Evolutionary conservation across 2,797 vertebrate genomes (phyloP).

Genomic region (Gobio occitaniae): DNA sequence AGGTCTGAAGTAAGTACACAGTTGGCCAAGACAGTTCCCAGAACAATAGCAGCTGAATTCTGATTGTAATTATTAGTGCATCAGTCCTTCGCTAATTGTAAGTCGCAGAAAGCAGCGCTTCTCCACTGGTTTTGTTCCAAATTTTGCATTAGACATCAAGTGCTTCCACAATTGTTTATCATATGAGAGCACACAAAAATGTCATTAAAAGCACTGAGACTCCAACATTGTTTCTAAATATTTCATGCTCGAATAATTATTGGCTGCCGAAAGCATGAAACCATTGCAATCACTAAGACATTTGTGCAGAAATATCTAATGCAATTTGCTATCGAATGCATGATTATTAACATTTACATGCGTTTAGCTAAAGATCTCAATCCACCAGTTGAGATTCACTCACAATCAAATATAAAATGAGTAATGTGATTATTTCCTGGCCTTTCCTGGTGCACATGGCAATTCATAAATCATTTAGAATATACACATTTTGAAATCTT

Average conservation of each 20-base stretch:
- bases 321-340: neutral
- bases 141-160: neutral
- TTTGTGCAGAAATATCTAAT: neutral
- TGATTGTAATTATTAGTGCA: slow-evolving; percentile 43
- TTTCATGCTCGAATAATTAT: neutral
- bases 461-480: no score
- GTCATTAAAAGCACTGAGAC: neutral
- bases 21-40: slow-evolving; percentile 19
- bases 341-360: neutral
- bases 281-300: neutral
- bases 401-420: neutral
- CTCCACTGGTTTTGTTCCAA: neutral
- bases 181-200: neutral
- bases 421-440: neutral
- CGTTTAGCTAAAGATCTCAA: neutral
- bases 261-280: neutral
- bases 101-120: neutral
- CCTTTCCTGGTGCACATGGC: no score
- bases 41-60: slow-evolving; percentile 41
- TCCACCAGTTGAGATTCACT: neutral
- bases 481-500: no score
- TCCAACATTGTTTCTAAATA: neutral
- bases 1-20: slow-evolving; percentile 26
- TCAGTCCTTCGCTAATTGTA: slow-evolving; percentile 37
- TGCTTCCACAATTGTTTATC: slow-evolving; percentile 12